Conservation (phyloP, 1,140 invertebrate genomes). For the Cephus cinctus region DNA sequence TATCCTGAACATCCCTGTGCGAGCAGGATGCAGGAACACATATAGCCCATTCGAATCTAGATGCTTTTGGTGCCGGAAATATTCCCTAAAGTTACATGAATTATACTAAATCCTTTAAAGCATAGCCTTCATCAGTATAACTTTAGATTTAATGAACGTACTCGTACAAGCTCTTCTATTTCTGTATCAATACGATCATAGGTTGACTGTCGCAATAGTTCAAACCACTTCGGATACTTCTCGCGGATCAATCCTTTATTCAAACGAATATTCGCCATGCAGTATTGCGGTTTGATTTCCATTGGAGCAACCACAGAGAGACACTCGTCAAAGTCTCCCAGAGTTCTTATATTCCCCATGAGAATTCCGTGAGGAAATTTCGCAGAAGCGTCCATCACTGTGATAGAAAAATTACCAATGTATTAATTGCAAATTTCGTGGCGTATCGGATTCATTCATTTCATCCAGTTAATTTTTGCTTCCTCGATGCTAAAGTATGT, state of each 20-base stretch:
- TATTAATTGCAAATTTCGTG: too few species aligned
- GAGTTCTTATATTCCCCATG: conserved; percentile 26
- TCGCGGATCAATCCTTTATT: neutral
- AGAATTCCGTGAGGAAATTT: conserved; percentile 35
- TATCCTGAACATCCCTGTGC: conserved; percentile 27
- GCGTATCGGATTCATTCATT: too few species aligned
- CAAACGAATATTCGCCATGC: neutral
- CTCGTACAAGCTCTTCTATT: neutral
- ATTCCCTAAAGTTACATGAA: neutral
- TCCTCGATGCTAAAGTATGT: too few species aligned
- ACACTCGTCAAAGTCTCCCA: conserved; percentile 40
- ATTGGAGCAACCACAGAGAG: conserved; percentile 1
- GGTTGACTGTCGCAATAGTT: neutral
- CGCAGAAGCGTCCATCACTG: conserved; percentile 39
- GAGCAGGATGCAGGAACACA: conserved; percentile 40
- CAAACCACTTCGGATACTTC: neutral
- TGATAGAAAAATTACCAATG: too few species aligned
- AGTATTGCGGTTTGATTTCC: neutral
- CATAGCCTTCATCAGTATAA: neutral
- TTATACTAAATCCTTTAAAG: neutral
- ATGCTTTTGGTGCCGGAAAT: conserved; percentile 30
- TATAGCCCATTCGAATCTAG: conserved; percentile 38
- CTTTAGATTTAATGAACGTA: neutral
- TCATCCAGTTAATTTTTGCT: too few species aligned
- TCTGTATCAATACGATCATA: neutral